These are phyloP conservation scores for Dryococelus australis DNA, from an alignment of 2,888 invertebrate genomes.

Conservation along the genomic window DNA sequence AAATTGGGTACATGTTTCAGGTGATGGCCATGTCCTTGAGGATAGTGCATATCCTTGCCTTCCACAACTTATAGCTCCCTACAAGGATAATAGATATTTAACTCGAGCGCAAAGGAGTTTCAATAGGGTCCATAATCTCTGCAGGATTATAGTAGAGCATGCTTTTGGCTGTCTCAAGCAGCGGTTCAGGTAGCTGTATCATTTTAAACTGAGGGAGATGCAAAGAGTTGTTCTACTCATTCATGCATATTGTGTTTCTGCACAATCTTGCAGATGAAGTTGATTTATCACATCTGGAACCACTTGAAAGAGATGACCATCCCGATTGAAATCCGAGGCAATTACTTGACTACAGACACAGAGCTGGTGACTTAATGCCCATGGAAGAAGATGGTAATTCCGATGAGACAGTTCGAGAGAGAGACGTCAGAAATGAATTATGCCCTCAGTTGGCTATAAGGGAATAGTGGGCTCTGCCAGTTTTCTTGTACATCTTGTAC, in stretches of 20 bases:
- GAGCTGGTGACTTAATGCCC: background rate
- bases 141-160: background rate
- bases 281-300: no score
- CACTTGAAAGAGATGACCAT: no score
- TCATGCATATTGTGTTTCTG: constrained; percentile 6
- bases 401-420: background rate
- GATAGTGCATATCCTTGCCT: no score
- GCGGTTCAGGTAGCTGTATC: background rate
- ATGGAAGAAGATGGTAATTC: background rate
- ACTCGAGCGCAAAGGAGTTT: constrained; percentile 37
- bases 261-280: constrained; percentile 11
- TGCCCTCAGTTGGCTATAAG: background rate
- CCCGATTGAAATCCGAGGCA: no score
- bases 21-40: no score
- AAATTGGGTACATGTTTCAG: no score
- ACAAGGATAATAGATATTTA: constrained; percentile 42
- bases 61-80: constrained; percentile 46
- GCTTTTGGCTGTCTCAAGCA: constrained; percentile 18
- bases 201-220: background rate
- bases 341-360: no score
- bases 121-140: background rate
- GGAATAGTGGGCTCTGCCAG: background rate
- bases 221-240: background rate
- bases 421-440: background rate
- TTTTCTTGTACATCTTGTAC: no score